phyloP scores from a whole-genome alignment of 1,140 invertebrate genomes.

The Araneus ventricosus region DNA sequence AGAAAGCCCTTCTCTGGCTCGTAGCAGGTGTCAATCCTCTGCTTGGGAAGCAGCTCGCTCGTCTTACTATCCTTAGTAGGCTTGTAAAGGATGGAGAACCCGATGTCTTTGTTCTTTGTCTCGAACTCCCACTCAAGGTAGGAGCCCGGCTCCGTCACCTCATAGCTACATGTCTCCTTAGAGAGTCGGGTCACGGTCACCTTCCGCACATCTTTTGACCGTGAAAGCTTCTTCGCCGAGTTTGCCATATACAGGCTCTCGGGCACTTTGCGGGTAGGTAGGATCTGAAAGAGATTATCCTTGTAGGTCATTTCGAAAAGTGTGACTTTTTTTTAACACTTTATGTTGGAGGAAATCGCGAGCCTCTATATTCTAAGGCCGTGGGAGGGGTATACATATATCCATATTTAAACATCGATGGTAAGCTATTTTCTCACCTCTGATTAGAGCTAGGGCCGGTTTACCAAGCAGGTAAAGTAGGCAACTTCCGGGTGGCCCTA shows the following conservation, averaged over 20 bases:
- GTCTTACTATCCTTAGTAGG: not conserved
- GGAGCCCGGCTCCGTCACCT: not conserved
- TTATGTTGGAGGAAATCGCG: too few species aligned
- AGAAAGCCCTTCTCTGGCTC: constrained; percentile 15
- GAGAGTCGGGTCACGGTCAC: not conserved
- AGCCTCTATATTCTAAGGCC: too few species aligned
- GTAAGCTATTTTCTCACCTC: too few species aligned
- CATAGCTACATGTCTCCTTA: not conserved
- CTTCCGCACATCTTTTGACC: not conserved
- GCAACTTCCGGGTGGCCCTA: too few species aligned
- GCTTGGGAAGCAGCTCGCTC: not conserved
- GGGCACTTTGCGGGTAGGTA: constrained; percentile 89
- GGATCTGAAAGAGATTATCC: constrained; percentile 82
- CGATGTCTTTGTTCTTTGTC: constrained; percentile 11
- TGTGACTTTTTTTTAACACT: too few species aligned
- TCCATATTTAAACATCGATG: too few species aligned
- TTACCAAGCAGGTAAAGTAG: too few species aligned
- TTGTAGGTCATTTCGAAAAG: too few species aligned
- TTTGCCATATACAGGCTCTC: constrained; percentile 85
- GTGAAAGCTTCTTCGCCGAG: not conserved
- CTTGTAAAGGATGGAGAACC: not conserved
- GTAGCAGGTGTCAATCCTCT: constrained; percentile 33
- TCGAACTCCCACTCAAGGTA: constrained; percentile 38
- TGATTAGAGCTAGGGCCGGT: too few species aligned
- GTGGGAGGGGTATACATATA: too few species aligned